Evolutionary conservation across 1,140 invertebrate genomes (phyloP), one percentile per base, ranked within the genome.

Genomic region (Ptiloglossa arizonensis): DNA sequence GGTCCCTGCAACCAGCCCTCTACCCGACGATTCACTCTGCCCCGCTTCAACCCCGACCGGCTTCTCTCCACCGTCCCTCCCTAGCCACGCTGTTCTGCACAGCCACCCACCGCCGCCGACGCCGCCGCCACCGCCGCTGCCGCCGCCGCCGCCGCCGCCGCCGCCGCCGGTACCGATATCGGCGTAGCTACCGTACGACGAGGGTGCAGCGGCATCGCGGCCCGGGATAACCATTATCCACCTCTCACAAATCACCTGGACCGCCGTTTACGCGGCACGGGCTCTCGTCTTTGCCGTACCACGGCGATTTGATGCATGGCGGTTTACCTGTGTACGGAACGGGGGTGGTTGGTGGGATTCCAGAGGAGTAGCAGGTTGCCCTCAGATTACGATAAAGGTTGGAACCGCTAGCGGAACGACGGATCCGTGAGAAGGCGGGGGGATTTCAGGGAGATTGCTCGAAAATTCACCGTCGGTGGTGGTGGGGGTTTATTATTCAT

Each of bases 171-270:
- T 54, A 74, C 56, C 78, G 52, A 63, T 79, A 79, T 71, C 66
- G 63, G 62, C 56, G 41, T 48, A 62, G 56, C 67, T 69, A 59
- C 59, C 73, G 56, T 59, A n/a, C 72, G 69, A 81, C 77, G 75
- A 63, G 76, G 76, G 41, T 74, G 72, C 82, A 32, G 78, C 82
- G 80, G 83, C 83, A 71, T 72, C 79, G 86, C 79, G 78, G 87
- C 87, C 87, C 88, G 89, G 88, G 89, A 88, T 89, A 86, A 81
- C 83, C 86, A 87, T 88, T 88, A 87, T 87, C 86, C 83, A 83
- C 81, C 85, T 90, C 87, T 90, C 89, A 89, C 91, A 91, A 92
- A 92, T 92, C 90, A 90, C 88, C 87, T 90, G 86, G 87, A 89
- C 88, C 87, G 75, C 80, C 85, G 81, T 87, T 87, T 70, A 87